Percentiles rank a stretch among this genome's conserved stretches.
These are phyloP conservation scores for Heterohyrax brucei DNA, from an alignment of 2,797 vertebrate species.

Conservation along the genomic window DNA sequence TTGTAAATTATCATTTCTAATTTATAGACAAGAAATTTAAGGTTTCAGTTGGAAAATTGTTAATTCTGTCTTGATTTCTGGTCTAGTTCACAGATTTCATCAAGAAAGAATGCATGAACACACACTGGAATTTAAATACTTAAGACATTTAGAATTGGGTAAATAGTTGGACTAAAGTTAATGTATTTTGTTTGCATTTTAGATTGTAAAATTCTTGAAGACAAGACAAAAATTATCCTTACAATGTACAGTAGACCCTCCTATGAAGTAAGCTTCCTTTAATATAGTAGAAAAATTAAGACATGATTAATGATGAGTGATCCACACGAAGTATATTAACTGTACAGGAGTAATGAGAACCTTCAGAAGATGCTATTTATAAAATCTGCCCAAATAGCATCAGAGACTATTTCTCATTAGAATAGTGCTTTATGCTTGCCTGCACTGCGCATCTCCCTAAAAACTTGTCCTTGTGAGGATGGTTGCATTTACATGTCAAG, in stretches of 20 bases:
- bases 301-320: conserved; percentile 42
- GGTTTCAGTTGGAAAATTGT: background rate
- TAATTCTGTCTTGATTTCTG: background rate
- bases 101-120: background rate
- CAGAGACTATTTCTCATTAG: conserved; percentile 8
- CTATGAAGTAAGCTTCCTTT: background rate
- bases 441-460: conserved; percentile 31
- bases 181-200: background rate
- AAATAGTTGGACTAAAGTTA: background rate
- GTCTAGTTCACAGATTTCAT: background rate
- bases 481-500: background rate
- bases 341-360: conserved; percentile 38
- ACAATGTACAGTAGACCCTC: background rate
- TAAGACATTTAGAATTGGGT: background rate
- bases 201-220: background rate
- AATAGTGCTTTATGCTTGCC: background rate
- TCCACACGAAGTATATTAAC: conserved; percentile 41
- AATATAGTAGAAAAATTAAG: background rate
- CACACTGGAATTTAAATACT: background rate
- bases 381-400: conserved; percentile 62
- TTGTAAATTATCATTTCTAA: background rate
- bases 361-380: conserved; percentile 61
- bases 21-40: background rate
- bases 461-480: background rate
- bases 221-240: background rate